A percentile compares a stretch with the other conserved stretches of the same genome.
These are phyloP conservation scores for Nannoperca australis DNA, from an alignment of 2,797 vertebrate genomes.

Conservation along the genomic window DNA sequence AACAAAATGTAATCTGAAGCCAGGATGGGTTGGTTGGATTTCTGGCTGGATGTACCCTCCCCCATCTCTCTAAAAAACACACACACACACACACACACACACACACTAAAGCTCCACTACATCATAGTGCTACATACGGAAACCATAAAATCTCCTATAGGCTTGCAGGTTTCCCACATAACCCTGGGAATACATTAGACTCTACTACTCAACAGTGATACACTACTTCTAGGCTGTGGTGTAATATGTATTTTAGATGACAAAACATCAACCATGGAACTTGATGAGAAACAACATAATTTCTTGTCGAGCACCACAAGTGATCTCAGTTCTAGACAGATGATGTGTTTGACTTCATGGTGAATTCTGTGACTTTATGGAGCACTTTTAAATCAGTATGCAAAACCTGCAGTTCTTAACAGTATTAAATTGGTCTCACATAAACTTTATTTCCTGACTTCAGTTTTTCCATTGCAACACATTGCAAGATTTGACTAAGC, in stretches of 20 bases:
- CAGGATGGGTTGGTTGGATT: slow-evolving; percentile 74
- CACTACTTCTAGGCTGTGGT: not conserved
- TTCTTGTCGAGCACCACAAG: not conserved
- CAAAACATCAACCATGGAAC: not conserved
- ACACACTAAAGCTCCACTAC: slow-evolving; percentile 65
- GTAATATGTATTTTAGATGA: slow-evolving; percentile 12
- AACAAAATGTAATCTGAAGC: slow-evolving; percentile 86
- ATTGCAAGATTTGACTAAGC: not conserved
- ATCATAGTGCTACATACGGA: slow-evolving; percentile 75
- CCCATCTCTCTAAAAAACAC: slow-evolving; percentile 46
- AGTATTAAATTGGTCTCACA: not conserved
- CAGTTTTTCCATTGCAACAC: not conserved
- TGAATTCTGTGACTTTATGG: not conserved
- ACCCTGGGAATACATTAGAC: slow-evolving; percentile 68
- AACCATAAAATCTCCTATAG: slow-evolving; percentile 76
- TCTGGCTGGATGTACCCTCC: slow-evolving; percentile 66
- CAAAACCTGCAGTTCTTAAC: not conserved
- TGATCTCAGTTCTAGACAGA: not conserved
- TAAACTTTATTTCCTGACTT: not conserved
- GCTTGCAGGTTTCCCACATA: slow-evolving; percentile 63
- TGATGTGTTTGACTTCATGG: not conserved
- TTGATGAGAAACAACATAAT: not conserved
- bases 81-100: slow-evolving; percentile 19
- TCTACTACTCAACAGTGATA: slow-evolving; percentile 54
- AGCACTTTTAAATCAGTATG: not conserved